phyloP scores from a whole-genome alignment of 64 coral and sea anemone genomes.

The Montipora capricornis region DNA sequence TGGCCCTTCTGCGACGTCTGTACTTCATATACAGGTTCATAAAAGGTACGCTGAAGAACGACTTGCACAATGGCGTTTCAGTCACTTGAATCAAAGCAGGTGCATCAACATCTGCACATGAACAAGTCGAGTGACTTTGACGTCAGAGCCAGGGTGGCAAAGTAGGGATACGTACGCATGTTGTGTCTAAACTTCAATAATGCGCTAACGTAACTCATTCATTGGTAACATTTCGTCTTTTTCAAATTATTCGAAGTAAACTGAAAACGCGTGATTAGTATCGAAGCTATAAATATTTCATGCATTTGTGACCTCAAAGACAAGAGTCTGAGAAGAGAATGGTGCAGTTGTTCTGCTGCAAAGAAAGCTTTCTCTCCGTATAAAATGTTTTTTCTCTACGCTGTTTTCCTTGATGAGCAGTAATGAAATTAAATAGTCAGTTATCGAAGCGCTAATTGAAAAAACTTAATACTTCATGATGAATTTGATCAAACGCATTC shows the following conservation, averaged over 20 bases:
- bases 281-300: no score
- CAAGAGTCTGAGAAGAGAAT: no score
- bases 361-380: no score
- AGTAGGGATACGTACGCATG: slow-evolving; percentile 5
- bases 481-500: no score
- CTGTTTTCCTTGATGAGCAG: no score
- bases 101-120: background rate
- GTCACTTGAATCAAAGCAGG: background rate
- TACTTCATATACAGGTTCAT: slow-evolving; percentile 67
- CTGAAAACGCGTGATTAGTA: no score
- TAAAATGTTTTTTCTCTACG: no score
- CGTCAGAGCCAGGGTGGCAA: slow-evolving; percentile 45
- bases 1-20: slow-evolving; percentile 53
- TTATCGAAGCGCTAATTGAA: no score
- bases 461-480: no score
- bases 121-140: background rate
- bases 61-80: slow-evolving; percentile 17
- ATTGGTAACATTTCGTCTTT: background rate
- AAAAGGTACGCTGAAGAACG: slow-evolving; percentile 39
- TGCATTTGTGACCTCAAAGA: no score
- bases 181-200: background rate
- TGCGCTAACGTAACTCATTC: background rate
- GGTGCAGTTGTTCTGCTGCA: no score
- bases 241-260: background rate
- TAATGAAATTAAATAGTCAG: no score